Conservation (phyloP, 2,797 vertebrate genomes). For the Uromys caudimaculatus region DNA sequence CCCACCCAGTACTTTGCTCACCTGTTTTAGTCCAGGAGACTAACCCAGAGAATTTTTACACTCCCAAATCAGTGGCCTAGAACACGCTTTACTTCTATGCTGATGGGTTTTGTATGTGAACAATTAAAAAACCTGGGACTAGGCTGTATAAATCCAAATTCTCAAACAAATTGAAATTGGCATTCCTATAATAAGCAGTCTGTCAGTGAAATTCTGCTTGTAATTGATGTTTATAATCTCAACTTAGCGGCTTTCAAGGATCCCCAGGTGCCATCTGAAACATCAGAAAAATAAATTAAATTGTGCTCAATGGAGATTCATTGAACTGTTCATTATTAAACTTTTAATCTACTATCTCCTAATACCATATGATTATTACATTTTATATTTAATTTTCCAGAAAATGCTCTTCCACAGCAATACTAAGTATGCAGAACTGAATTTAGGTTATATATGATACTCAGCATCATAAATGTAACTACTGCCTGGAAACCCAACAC, state of each 20-base stretch:
- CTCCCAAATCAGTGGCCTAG: neutral
- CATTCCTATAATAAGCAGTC: slow-evolving; percentile 47
- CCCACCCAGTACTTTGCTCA: neutral
- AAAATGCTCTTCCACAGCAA: slow-evolving; percentile 3
- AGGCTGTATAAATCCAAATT: slow-evolving; percentile 34
- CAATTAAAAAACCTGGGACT: slow-evolving; percentile 16
- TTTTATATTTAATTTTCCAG: slow-evolving; percentile 59
- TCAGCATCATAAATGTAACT: neutral
- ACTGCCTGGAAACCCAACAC: neutral
- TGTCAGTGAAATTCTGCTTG: slow-evolving; percentile 53
- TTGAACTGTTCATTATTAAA: slow-evolving; percentile 42
- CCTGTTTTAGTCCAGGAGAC: neutral
- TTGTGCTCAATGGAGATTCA: slow-evolving; percentile 38
- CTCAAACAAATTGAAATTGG: slow-evolving; percentile 67
- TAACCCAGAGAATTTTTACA: neutral
- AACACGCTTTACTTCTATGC: neutral
- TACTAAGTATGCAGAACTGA: neutral
- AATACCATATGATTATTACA: slow-evolving; percentile 36
- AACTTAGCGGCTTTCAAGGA: slow-evolving; percentile 55
- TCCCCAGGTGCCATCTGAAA: slow-evolving; percentile 40
- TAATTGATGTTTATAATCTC: slow-evolving; percentile 51
- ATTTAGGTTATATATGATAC: neutral
- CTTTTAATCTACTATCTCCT: slow-evolving; percentile 27
- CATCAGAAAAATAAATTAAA: slow-evolving; percentile 59
- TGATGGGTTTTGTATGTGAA: slow-evolving; percentile 31